Conservation (phyloP, 2,797 vertebrate genomes). For the Rhinogobio ventralis region DNA sequence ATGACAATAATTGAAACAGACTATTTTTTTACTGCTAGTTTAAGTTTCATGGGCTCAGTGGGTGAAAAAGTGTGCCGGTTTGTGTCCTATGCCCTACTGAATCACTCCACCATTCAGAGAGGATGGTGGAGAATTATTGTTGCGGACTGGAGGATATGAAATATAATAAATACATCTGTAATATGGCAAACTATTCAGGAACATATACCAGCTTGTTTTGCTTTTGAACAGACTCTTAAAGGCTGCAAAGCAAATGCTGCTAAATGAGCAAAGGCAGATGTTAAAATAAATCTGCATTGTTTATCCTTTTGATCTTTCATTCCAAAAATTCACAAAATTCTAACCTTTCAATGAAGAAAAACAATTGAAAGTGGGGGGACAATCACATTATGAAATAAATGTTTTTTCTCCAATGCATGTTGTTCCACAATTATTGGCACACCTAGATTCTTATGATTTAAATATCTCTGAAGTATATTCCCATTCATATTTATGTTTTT, state of each 20-base stretch:
- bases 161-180: not conserved
- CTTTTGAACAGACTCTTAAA: not conserved
- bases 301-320: no score
- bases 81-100: slow-evolving; percentile 25
- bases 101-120: not conserved
- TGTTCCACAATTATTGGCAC: no score
- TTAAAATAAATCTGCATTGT: no score
- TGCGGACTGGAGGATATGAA: not conserved
- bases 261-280: no score
- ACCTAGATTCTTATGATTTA: no score
- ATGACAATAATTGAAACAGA: slow-evolving; percentile 48
- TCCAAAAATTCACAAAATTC: no score
- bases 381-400: no score
- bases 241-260: not conserved
- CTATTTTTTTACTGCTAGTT: slow-evolving; percentile 68
- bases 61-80: slow-evolving; percentile 70
- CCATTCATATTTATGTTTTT: no score
- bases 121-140: not conserved
- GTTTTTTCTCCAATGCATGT: no score
- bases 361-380: no score
- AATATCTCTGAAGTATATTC: no score
- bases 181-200: not conserved
- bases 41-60: slow-evolving; percentile 76
- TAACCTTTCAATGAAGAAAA: no score
- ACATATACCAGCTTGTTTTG: not conserved